phyloP scores from a whole-genome alignment of 2,113 vertebrate species.

The Dipodomys spectabilis region DNA sequence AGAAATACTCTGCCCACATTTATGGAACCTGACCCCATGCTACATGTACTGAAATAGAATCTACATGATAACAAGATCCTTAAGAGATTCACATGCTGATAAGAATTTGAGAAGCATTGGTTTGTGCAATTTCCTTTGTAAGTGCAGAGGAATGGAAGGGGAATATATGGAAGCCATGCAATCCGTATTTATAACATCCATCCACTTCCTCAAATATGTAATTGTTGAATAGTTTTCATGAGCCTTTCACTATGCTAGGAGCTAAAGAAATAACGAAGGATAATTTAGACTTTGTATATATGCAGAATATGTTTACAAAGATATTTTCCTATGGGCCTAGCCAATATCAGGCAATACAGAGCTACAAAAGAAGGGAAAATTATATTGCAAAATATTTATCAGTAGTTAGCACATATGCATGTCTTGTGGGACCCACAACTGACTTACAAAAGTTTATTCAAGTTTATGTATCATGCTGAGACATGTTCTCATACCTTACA shows the following conservation, averaged over 20 bases:
- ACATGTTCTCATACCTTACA: background rate
- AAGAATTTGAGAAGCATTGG: background rate
- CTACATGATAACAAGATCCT: background rate
- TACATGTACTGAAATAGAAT: conserved; percentile 29
- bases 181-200: background rate
- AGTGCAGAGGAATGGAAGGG: background rate
- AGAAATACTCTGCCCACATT: background rate
- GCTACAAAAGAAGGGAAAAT: background rate
- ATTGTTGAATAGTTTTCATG: background rate
- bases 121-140: conserved; percentile 27
- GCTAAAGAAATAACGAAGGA: background rate
- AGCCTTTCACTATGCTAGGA: background rate
- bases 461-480: background rate
- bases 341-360: background rate
- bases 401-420: background rate
- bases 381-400: background rate
- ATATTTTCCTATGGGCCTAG: background rate
- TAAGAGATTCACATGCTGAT: background rate
- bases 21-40: background rate
- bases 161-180: background rate
- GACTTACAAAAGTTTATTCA: background rate
- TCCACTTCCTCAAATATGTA: background rate
- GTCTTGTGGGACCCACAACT: background rate
- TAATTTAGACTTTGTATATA: background rate
- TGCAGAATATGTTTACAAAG: background rate